phyloP scores from a whole-genome alignment of 1,140 invertebrate species.

The Apis laboriosa region DNA sequence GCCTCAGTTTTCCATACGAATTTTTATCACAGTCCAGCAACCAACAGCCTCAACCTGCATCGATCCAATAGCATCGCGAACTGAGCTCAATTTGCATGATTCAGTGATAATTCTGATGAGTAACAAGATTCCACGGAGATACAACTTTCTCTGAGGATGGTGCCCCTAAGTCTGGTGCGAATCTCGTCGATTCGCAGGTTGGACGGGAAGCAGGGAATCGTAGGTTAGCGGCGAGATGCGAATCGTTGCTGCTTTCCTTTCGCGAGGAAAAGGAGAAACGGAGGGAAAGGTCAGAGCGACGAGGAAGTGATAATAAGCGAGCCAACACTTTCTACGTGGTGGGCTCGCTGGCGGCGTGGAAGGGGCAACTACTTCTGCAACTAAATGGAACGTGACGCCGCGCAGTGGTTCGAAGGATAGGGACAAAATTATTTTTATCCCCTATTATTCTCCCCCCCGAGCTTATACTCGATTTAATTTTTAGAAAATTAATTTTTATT shows the following conservation, averaged over 20 bases:
- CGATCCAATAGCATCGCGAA: too few species aligned
- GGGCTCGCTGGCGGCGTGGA: not conserved
- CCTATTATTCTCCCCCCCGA: too few species aligned
- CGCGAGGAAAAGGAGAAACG: constrained; percentile 27
- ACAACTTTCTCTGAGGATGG: constrained; percentile 5
- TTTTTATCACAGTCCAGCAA: too few species aligned
- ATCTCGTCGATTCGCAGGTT: constrained; percentile 5
- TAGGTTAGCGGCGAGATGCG: not conserved
- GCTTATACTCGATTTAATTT: too few species aligned
- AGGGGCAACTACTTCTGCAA: constrained; percentile 29
- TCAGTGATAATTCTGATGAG: too few species aligned
- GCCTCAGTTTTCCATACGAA: too few species aligned
- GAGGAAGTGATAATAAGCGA: constrained; percentile 74
- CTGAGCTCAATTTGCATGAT: too few species aligned
- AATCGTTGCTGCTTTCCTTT: not conserved
- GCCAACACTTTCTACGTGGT: constrained; percentile 72
- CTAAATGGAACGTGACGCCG: constrained; percentile 73
- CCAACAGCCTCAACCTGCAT: too few species aligned
- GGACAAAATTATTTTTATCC: too few species aligned
- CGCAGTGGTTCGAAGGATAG: not conserved
- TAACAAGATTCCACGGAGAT: not conserved
- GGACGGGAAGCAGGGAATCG: not conserved
- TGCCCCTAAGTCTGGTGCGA: constrained; percentile 6
- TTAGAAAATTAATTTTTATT: too few species aligned
- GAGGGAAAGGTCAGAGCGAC: constrained; percentile 76